Conservation (phyloP, 1,140 invertebrate genomes). For the Microplitis demolitor region DNA sequence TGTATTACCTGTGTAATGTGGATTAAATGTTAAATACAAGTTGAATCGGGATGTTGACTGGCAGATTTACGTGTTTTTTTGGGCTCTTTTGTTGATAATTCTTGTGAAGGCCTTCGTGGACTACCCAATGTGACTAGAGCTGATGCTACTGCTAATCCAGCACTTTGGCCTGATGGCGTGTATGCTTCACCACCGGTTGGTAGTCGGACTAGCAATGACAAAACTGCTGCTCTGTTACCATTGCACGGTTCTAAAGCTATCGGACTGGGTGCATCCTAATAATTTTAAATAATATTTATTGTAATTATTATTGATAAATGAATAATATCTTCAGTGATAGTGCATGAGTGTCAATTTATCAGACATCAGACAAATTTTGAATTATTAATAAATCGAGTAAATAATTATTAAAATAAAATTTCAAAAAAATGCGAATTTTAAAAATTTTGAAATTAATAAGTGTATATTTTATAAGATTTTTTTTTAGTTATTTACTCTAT, state of each 20-base stretch:
- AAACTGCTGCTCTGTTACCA: slow-evolving; percentile 88
- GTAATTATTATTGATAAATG: slow-evolving; percentile 1
- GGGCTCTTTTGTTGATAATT: slow-evolving; percentile 69
- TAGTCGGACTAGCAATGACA: slow-evolving; percentile 88
- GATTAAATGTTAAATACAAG: slow-evolving; percentile 52
- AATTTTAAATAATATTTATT: not conserved
- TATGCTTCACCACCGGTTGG: slow-evolving; percentile 79
- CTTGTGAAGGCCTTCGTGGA: slow-evolving; percentile 72
- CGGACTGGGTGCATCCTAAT: slow-evolving; percentile 81
- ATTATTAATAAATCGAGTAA: too few species aligned
- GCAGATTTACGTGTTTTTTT: slow-evolving; percentile 69
- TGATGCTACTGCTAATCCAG: slow-evolving; percentile 82
- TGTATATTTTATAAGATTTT: too few species aligned
- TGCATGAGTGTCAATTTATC: too few species aligned
- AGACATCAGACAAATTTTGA: too few species aligned
- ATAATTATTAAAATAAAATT: too few species aligned
- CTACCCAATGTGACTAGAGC: slow-evolving; percentile 85
- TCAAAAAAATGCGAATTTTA: too few species aligned
- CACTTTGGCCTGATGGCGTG: slow-evolving; percentile 83
- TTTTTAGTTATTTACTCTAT: too few species aligned
- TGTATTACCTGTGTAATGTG: slow-evolving; percentile 8
- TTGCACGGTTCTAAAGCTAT: slow-evolving; percentile 92
- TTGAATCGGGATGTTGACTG: slow-evolving; percentile 74
- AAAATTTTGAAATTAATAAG: too few species aligned
- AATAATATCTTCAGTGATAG: too few species aligned